These are phyloP conservation scores for Neelides sp. DNA, from an alignment of 1,140 invertebrate genomes.

Conservation along the genomic window DNA sequence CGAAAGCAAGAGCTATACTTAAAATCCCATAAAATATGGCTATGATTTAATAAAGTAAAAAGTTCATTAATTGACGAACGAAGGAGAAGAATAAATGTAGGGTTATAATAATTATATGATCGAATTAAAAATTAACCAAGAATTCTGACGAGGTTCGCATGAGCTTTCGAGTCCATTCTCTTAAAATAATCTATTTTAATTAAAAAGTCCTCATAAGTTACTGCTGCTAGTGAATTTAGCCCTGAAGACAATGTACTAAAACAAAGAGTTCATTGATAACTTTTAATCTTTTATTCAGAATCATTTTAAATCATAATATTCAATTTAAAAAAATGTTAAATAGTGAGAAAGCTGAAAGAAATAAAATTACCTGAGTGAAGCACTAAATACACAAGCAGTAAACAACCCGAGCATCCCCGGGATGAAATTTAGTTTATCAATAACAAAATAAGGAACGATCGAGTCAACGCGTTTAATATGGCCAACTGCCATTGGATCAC, in stretches of 20 bases:
- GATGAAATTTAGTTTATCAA: conserved; percentile 27
- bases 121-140: conserved; percentile 15
- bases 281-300: not conserved
- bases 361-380: conserved; percentile 31
- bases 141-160: conserved; percentile 22
- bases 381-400: conserved; percentile 33
- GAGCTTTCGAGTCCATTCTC: conserved; percentile 10
- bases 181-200: conserved; percentile 24
- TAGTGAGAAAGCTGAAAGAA: not conserved
- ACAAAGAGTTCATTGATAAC: not conserved
- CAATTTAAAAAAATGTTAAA: not conserved
- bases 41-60: too few relatives aligned
- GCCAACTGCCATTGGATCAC: conserved; percentile 31
- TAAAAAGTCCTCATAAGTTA: conserved; percentile 41
- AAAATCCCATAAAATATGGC: conserved; percentile 28
- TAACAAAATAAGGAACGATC: conserved; percentile 35
- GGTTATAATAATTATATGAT: not conserved
- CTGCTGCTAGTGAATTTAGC: conserved; percentile 41
- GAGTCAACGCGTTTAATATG: conserved; percentile 32
- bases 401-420: conserved; percentile 35
- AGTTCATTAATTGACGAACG: too few relatives aligned
- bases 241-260: conserved; percentile 41
- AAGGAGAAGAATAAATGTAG: not conserved
- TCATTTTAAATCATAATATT: not conserved
- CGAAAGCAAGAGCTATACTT: conserved; percentile 28